Evolutionary conservation across 2,888 invertebrate genomes (phyloP).

Genomic region (Leptopilina drosophilae): DNA sequence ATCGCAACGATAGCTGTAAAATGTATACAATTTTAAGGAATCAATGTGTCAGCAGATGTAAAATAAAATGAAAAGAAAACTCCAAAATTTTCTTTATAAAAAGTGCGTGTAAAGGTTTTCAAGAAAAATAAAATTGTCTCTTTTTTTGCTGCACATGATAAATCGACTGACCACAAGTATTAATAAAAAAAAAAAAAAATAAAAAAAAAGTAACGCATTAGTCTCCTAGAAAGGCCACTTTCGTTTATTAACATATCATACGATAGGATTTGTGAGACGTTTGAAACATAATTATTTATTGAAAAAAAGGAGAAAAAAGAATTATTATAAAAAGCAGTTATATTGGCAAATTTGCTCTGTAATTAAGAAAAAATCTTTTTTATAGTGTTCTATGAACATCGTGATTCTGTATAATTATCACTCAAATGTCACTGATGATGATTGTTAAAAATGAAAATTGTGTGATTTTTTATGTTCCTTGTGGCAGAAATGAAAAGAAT

Average conservation of each 20-base stretch:
- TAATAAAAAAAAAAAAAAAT: conserved; percentile 49
- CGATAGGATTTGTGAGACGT: conserved; percentile 21
- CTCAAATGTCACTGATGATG: conserved; percentile 22
- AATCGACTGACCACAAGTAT: conserved; percentile 59
- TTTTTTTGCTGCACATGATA: conserved; percentile 56
- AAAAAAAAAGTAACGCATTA: conserved; percentile 23
- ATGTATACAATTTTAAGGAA: conserved; percentile 38
- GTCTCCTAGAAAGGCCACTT: conserved; percentile 27
- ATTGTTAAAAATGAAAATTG: conserved; percentile 10
- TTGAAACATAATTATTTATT: conserved; percentile 32
- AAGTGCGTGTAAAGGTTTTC: not conserved
- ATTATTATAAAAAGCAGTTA: not conserved
- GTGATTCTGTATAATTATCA: conserved; percentile 23
- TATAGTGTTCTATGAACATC: conserved; percentile 23
- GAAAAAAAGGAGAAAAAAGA: conserved; percentile 23
- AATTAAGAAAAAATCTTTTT: not conserved
- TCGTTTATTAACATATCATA: conserved; percentile 40
- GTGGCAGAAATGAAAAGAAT: conserved; percentile 32
- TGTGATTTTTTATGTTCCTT: conserved; percentile 24
- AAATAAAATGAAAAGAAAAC: conserved; percentile 3
- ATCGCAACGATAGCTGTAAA: conserved; percentile 30
- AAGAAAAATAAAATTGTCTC: conserved; percentile 21
- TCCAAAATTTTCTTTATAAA: conserved; percentile 2
- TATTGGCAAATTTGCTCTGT: conserved; percentile 24
- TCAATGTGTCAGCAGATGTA: conserved; percentile 22